Conservation (phyloP, 1,140 invertebrate species). For the Euwallacea fornicatus region DNA sequence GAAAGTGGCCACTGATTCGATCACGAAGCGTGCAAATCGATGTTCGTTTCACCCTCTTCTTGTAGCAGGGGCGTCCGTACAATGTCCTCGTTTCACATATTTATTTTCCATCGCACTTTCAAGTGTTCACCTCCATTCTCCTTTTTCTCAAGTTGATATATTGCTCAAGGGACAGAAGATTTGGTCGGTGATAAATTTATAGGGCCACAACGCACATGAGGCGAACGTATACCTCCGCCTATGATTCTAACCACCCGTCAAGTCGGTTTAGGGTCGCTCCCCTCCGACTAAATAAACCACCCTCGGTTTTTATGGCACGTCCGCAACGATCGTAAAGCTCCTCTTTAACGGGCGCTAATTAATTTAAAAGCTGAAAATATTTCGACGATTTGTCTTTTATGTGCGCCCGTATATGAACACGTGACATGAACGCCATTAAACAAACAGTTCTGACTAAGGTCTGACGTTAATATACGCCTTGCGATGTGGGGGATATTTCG, state of each 20-base stretch:
- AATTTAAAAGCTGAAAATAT: constrained; percentile 39
- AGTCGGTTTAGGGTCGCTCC: constrained; percentile 11
- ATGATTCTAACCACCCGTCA: constrained; percentile 12
- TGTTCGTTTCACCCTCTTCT: constrained; percentile 49
- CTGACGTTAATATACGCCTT: too few species aligned
- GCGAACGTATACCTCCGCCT: not conserved
- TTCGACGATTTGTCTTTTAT: constrained; percentile 13
- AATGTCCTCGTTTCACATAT: not conserved
- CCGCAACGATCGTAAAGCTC: constrained; percentile 37
- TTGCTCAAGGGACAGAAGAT: too few species aligned
- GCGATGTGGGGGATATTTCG: too few species aligned
- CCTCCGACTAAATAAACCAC: constrained; percentile 41
- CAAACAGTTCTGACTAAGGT: too few species aligned
- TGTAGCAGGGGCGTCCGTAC: constrained; percentile 8
- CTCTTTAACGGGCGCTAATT: constrained; percentile 41
- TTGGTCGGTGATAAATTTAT: too few species aligned
- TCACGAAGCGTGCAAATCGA: constrained; percentile 53
- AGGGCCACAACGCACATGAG: too few species aligned
- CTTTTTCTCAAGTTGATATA: too few species aligned
- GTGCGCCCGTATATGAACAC: not conserved
- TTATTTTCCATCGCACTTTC: too few species aligned
- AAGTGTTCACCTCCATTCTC: too few species aligned
- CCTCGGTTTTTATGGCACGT: constrained; percentile 43
- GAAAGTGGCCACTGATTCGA: constrained; percentile 52
- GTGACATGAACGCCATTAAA: too few species aligned